Evolutionary conservation across 2,888 invertebrate species (phyloP).

Genomic region (Caenorhabditis sulstoni): DNA sequence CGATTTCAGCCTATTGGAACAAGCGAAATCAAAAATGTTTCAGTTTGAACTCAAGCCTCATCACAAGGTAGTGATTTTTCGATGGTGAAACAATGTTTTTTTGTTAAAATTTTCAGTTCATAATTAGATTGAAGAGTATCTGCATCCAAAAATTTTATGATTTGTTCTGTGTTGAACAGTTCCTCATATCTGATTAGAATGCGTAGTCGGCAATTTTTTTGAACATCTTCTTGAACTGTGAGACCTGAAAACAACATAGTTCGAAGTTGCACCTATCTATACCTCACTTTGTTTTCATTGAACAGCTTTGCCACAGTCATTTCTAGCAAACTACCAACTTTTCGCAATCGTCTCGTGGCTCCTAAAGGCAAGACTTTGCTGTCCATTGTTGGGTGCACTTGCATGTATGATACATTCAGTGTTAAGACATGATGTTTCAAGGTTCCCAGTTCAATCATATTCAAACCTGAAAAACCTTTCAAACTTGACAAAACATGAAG

Average conservation of each 20-base stretch:
- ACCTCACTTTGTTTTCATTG: slow-evolving; percentile 68
- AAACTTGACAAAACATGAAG: not conserved
- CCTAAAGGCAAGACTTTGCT: slow-evolving; percentile 77
- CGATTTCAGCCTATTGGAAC: too few relatives aligned
- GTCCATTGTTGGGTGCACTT: slow-evolving; percentile 80
- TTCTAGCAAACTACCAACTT: slow-evolving; percentile 77
- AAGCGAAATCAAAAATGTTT: too few relatives aligned
- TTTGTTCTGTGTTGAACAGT: too few relatives aligned
- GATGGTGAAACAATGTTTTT: too few relatives aligned
- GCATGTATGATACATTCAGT: slow-evolving; percentile 80
- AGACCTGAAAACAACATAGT: slow-evolving; percentile 63
- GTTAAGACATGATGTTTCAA: slow-evolving; percentile 78
- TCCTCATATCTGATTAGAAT: too few relatives aligned
- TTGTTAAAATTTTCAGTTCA: too few relatives aligned
- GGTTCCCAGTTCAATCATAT: slow-evolving; percentile 79
- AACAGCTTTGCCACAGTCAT: slow-evolving; percentile 80
- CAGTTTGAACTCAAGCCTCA: too few relatives aligned
- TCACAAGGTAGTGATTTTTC: too few relatives aligned
- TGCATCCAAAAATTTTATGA: too few relatives aligned
- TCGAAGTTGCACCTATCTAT: not conserved
- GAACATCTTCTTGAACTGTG: slow-evolving; percentile 80
- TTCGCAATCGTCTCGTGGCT: slow-evolving; percentile 77
- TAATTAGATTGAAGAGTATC: too few relatives aligned
- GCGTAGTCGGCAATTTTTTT: slow-evolving; percentile 69
- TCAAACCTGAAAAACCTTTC: slow-evolving; percentile 69